Conservation (phyloP, 2,888 invertebrate genomes). For the Anoplius nigerrimus region DNA sequence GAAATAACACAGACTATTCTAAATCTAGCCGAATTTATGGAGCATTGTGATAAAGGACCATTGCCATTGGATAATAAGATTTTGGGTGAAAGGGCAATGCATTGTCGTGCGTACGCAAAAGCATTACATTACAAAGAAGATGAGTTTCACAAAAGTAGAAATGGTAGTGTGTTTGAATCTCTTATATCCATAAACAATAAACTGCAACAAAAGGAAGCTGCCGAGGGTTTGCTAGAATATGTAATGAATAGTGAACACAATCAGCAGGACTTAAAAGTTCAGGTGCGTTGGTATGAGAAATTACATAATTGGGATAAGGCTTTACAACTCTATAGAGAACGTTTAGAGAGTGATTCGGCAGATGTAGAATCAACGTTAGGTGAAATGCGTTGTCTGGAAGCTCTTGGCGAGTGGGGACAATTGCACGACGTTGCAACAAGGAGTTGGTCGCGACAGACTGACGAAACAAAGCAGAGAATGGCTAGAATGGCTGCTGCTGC, state of each 20-base stretch:
- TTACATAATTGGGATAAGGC: conserved; percentile 99
- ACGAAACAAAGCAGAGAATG: conserved; percentile 81
- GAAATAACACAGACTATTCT: conserved; percentile 97
- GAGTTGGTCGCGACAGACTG: conserved; percentile 84
- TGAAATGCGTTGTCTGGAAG: conserved; percentile 96
- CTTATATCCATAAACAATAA: conserved; percentile 98
- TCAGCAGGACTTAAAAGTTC: conserved; percentile 77
- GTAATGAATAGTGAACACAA: conserved; percentile 87
- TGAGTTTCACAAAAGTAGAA: conserved; percentile 90
- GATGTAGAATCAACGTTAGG: conserved; percentile 91
- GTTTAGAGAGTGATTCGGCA: conserved; percentile 80
- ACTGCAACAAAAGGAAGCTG: conserved; percentile 98
- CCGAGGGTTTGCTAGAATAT: conserved; percentile 92
- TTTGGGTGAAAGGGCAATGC: conserved; percentile 95
- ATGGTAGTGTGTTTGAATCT: conserved; percentile 92
- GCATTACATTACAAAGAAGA: conserved; percentile 94
- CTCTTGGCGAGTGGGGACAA: conserved; percentile 96
- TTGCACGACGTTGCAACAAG: conserved; percentile 87
- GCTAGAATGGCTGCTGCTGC: conserved; percentile 95
- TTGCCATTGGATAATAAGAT: conserved; percentile 91
- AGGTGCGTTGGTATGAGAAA: conserved; percentile 99
- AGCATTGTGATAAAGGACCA: conserved; percentile 97
- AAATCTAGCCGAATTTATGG: conserved; percentile 99
- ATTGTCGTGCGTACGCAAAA: conserved; percentile 91
- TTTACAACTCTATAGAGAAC: conserved; percentile 88